Conservation (phyloP, 1,140 invertebrate genomes). For the Pseudomyrmex concolor region DNA sequence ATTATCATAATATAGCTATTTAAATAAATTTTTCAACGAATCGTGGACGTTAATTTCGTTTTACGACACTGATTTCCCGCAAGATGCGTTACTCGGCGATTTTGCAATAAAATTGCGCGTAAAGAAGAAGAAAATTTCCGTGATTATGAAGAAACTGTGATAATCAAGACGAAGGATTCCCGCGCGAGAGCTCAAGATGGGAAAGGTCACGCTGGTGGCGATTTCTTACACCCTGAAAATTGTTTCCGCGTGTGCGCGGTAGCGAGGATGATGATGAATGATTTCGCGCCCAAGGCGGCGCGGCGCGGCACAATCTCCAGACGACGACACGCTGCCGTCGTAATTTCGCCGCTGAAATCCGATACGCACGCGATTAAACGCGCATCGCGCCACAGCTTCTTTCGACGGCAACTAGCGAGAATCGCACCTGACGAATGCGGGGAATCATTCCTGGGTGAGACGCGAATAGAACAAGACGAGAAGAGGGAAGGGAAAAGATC, state of each 20-base stretch:
- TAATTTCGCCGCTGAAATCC: constrained; percentile 56
- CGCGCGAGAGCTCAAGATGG: neutral
- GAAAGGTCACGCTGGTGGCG: neutral
- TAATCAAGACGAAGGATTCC: constrained; percentile 4
- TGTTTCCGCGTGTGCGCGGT: constrained; percentile 24
- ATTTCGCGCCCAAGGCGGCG: constrained; percentile 25
- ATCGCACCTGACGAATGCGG: constrained; percentile 70
- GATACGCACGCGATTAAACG: constrained; percentile 47
- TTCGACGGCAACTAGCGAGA: constrained; percentile 1
- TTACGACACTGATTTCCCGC: neutral
- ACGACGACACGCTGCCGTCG: neutral
- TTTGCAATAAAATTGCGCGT: neutral
- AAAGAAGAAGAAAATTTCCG: neutral
- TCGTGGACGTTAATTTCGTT: neutral
- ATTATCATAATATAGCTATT: neutral
- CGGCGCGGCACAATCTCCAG: neutral
- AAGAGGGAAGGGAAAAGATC: constrained; percentile 31
- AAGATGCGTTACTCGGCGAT: neutral
- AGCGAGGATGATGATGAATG: constrained; percentile 26
- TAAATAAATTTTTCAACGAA: neutral
- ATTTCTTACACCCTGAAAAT: constrained; percentile 13
- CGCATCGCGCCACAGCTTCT: neutral
- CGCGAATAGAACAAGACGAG: constrained; percentile 18
- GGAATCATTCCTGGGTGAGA: constrained; percentile 60
- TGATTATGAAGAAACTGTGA: neutral